Conservation (phyloP, 2,797 vertebrate species). For the Podarcis lilfordi region DNA sequence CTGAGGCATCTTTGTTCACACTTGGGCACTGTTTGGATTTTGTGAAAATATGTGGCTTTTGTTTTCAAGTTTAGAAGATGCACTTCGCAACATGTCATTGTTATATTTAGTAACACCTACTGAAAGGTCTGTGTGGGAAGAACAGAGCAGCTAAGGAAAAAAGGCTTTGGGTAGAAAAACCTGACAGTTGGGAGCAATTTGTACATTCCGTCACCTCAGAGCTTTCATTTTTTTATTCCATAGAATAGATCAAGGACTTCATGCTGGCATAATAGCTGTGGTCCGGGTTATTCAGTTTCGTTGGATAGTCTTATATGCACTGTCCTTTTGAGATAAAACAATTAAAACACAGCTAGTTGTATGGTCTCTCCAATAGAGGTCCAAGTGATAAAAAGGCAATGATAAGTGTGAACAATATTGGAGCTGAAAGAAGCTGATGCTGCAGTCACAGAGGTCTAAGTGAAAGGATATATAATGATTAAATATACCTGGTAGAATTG, state of each 20-base stretch:
- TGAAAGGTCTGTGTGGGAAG: not conserved
- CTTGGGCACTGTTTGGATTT: not conserved
- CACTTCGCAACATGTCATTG: not conserved
- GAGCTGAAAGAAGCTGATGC: constrained; percentile 47
- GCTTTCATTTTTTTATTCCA: not conserved
- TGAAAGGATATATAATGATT: constrained; percentile 41
- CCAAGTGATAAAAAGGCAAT: constrained; percentile 32
- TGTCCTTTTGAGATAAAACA: not conserved
- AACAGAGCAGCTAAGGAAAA: not conserved
- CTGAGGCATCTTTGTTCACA: not conserved
- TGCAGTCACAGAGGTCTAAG: constrained; percentile 49
- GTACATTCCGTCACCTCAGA: not conserved
- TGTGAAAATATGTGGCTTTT: not conserved
- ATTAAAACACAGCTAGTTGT: not conserved
- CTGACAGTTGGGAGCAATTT: not conserved
- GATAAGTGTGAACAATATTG: constrained; percentile 9
- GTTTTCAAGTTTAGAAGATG: not conserved
- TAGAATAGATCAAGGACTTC: not conserved
- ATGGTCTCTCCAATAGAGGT: not conserved
- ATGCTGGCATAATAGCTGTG: not conserved
- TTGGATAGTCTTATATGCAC: not conserved
- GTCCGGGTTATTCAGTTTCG: not conserved
- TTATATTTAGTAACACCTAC: too few species aligned
- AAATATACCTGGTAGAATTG: constrained; percentile 41
- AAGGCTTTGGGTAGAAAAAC: not conserved